Evolutionary conservation across 1,140 invertebrate genomes (phyloP).

Genomic region (Pogonomyrmex barbatus): DNA sequence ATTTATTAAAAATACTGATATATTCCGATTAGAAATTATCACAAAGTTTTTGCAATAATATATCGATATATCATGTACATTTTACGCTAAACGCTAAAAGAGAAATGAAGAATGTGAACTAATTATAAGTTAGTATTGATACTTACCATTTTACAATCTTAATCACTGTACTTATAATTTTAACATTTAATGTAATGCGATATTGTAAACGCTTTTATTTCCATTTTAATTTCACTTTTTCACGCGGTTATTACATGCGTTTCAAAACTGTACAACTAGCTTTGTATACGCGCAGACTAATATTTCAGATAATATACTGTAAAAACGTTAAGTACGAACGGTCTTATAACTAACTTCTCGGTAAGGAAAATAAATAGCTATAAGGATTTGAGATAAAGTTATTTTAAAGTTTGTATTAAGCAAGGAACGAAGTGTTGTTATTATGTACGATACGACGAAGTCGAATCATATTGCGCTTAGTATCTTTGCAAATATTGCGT

Average conservation of each 20-base stretch:
- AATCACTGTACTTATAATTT: not conserved
- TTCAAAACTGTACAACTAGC: slow-evolving; percentile 36
- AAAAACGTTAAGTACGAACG: slow-evolving; percentile 39
- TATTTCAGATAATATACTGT: slow-evolving; percentile 46
- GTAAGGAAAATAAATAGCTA: slow-evolving; percentile 34
- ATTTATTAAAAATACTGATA: not conserved
- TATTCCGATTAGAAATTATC: slow-evolving; percentile 12
- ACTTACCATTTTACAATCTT: not conserved
- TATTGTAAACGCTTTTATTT: not conserved
- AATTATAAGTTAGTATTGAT: not conserved
- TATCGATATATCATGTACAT: not conserved
- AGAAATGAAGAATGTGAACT: not conserved
- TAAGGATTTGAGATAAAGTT: slow-evolving; percentile 27
- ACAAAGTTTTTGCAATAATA: slow-evolving; percentile 17
- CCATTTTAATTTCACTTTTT: not conserved
- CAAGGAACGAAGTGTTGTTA: slow-evolving; percentile 27
- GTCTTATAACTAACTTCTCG: slow-evolving; percentile 43
- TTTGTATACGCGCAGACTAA: slow-evolving; percentile 38
- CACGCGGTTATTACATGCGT: not conserved
- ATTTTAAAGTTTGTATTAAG: slow-evolving; percentile 56
- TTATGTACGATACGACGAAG: slow-evolving; percentile 37
- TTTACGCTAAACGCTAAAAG: not conserved
- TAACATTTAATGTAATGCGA: not conserved
- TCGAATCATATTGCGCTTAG: slow-evolving; percentile 18
- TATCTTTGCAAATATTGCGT: slow-evolving; percentile 19